Evolutionary conservation across 2,888 invertebrate genomes (phyloP).

Genomic region (Idaea straminata): DNA sequence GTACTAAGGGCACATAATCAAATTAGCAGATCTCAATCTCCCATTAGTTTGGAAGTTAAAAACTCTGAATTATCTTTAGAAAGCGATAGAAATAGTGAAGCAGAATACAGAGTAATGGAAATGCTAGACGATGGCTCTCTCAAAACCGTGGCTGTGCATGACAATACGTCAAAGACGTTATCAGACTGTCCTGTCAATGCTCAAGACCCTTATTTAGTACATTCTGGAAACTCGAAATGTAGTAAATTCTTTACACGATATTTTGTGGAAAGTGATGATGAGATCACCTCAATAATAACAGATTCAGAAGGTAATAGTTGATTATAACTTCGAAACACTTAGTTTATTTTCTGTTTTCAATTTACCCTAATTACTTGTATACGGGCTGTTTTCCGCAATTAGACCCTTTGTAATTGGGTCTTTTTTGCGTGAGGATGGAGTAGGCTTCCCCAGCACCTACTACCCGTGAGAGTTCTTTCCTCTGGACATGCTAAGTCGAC

Average conservation of each 20-base stretch:
- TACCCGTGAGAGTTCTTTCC: no score
- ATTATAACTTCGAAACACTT: background rate
- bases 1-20: constrained; percentile 72
- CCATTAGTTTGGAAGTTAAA: constrained; percentile 52
- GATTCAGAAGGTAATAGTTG: constrained; percentile 83
- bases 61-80: constrained; percentile 50
- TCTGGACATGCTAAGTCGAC: no score
- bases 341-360: no score
- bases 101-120: constrained; percentile 72
- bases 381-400: no score
- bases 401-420: no score
- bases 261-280: constrained; percentile 85
- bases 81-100: constrained; percentile 67
- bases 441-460: no score
- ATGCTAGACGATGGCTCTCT: constrained; percentile 76
- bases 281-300: constrained; percentile 85
- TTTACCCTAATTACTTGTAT: no score
- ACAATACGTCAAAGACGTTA: constrained; percentile 73
- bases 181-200: constrained; percentile 71
- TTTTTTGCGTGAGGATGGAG: no score
- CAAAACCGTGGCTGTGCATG: constrained; percentile 73
- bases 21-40: constrained; percentile 61
- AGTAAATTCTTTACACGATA: constrained; percentile 84
- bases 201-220: constrained; percentile 73
- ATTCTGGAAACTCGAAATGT: constrained; percentile 79